phyloP scores from a whole-genome alignment of 1,140 invertebrate species.

The Drosophila triauraria region DNA sequence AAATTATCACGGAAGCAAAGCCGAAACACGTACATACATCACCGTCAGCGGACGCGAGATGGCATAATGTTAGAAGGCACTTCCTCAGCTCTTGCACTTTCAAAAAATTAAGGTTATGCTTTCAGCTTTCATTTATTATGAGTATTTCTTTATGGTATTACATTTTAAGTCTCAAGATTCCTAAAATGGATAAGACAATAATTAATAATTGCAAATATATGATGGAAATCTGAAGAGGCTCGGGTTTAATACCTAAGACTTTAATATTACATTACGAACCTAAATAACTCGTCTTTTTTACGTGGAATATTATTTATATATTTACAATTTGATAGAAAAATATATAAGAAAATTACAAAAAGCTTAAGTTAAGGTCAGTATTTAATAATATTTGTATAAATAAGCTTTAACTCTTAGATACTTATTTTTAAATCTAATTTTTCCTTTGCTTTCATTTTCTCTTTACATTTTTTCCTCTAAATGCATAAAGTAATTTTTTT shows the following conservation, averaged over 20 bases:
- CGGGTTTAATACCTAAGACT: too few relatives aligned
- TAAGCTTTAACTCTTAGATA: too few relatives aligned
- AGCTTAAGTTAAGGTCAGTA: too few relatives aligned
- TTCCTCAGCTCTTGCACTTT: conserved; percentile 7
- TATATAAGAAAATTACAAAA: too few relatives aligned
- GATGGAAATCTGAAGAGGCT: too few relatives aligned
- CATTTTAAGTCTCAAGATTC: background rate
- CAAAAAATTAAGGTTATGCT: background rate
- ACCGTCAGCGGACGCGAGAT: conserved; percentile 72
- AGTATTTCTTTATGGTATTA: too few relatives aligned
- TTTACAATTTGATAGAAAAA: too few relatives aligned
- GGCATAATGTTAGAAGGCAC: conserved; percentile 65
- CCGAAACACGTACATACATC: conserved; percentile 80
- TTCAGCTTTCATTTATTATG: background rate
- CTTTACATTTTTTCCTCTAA: background rate
- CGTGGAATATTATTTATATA: too few relatives aligned
- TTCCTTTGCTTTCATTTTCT: background rate
- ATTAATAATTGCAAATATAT: background rate
- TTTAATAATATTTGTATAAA: too few relatives aligned
- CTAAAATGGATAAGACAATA: background rate
- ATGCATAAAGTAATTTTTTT: background rate
- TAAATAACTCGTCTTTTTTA: too few relatives aligned
- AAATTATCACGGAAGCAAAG: conserved; percentile 81
- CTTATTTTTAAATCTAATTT: too few relatives aligned
- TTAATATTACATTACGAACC: too few relatives aligned